Percentiles rank a stretch among this genome's conserved stretches.
Evolutionary conservation across 2,888 invertebrate genomes (phyloP).

Genomic region (Gibbula magus): DNA sequence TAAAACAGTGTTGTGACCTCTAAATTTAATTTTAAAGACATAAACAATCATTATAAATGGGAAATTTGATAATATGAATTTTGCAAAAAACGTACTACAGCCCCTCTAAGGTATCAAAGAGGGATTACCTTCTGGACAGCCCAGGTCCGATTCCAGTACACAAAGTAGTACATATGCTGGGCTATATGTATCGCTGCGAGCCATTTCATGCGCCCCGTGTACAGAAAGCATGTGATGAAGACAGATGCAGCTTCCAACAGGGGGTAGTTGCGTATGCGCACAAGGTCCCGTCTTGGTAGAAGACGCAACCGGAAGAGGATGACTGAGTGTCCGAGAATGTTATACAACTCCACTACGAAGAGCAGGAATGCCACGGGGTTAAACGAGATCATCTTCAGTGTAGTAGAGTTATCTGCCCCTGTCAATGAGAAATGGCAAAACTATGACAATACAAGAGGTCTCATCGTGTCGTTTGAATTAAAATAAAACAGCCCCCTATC

Average conservation of each 20-base stretch:
- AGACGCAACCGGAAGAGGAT: slow-evolving; percentile 64
- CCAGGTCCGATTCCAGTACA: slow-evolving; percentile 64
- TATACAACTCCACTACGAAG: slow-evolving; percentile 64
- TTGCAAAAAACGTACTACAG: no score
- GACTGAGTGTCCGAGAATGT: slow-evolving; percentile 58
- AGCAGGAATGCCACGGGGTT: slow-evolving; percentile 39
- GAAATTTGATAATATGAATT: no score
- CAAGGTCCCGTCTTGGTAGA: slow-evolving; percentile 66
- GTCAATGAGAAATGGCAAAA: no score
- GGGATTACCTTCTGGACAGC: slow-evolving; percentile 59
- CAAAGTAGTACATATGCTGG: slow-evolving; percentile 66
- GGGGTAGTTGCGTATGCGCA: slow-evolving; percentile 64
- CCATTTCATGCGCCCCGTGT: slow-evolving; percentile 61
- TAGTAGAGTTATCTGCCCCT: no score
- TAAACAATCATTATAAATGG: no score
- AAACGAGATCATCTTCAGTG: not conserved
- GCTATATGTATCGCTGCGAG: slow-evolving; percentile 58
- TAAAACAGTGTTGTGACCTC: no score
- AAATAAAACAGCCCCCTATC: no score
- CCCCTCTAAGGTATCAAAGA: no score
- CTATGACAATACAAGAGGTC: no score
- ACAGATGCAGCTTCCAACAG: slow-evolving; percentile 64
- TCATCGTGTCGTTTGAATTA: no score
- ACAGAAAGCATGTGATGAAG: slow-evolving; percentile 56
- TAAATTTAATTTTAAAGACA: no score